These are phyloP conservation scores for Clusia tigrina DNA, from an alignment of 2,888 invertebrate genomes.

Conservation along the genomic window DNA sequence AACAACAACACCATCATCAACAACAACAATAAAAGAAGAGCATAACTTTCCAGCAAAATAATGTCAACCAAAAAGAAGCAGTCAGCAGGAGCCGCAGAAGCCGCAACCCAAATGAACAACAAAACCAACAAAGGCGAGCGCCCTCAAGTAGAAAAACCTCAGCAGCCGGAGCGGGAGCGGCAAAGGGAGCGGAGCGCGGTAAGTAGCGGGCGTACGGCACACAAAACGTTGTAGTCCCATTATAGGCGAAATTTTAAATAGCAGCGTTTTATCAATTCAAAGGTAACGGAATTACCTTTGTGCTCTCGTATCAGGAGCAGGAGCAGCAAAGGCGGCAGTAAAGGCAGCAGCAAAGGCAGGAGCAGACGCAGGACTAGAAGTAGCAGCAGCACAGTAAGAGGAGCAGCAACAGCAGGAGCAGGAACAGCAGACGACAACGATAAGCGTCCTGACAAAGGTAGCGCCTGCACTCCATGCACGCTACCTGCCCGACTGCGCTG, in stretches of 20 bases:
- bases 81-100: background rate
- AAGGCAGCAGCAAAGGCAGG: background rate
- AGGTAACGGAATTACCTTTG: background rate
- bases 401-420: too few species aligned
- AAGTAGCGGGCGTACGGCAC: background rate
- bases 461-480: too few species aligned
- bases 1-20: background rate
- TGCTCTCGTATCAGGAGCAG: background rate
- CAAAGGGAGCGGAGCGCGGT: too few species aligned
- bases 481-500: background rate
- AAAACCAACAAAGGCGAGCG: background rate
- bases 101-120: background rate
- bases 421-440: background rate
- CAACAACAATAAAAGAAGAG: background rate
- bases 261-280: background rate
- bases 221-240: background rate
- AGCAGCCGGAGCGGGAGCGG: background rate
- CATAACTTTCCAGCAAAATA: background rate
- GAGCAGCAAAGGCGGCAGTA: background rate
- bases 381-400: background rate
- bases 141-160: background rate
- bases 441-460: background rate
- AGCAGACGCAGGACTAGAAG: background rate
- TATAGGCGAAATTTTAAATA: background rate
- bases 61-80: constrained; percentile 6